Evolutionary conservation across 2,888 invertebrate genomes (phyloP), one percentile per base, ranked within the genome.

Genomic region (Podotricha telesiphe): DNA sequence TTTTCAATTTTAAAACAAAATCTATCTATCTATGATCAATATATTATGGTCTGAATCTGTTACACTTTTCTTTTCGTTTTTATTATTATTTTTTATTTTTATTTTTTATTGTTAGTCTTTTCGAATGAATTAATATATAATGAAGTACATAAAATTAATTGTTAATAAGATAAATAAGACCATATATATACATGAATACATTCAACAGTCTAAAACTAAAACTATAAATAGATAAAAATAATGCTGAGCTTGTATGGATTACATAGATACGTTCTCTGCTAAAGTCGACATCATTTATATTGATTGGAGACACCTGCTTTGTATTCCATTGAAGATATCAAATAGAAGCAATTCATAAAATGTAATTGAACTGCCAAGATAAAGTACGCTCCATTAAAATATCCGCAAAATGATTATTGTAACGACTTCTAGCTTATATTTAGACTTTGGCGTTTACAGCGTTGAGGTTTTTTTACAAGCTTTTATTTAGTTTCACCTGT

Each of bases 331-430:
- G 63, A 59, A 68, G 58, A 53, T 70, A 59, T 62, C 50, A 67
- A 67, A 65, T 68, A 42, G 53, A 58, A 63, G 65, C 56, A 65
- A 65, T 68, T 53, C 53, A 68, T 62, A 58, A 63, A 65, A 68
- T 63, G 62, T 65, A 65, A 70, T 70, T 70, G 70, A 68, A 69
- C 63, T 59, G 56, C 56, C 34, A 65, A 72, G 67, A 70, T 68
- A 67, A 68, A 68, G 51, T 55, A 65, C 58, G 47, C 37, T 28
- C 53, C 42, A 66, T 71, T 69, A 64, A 50, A 59, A 61, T 47
- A 51, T 67, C 59, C 61, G 19, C 45, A 45, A 42, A 51, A 51
- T 67, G 19, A 61, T 67, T 42, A 53, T 61, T 37, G n/a, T 51
- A 53, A 67, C 34, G 51, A 61, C 51, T 42, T 42, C 50, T 48